Percentiles rank a stretch among this genome's conserved stretches.
These are phyloP conservation scores for Thalpophila matura DNA, from an alignment of 2,888 invertebrate species.

Conservation along the genomic window DNA sequence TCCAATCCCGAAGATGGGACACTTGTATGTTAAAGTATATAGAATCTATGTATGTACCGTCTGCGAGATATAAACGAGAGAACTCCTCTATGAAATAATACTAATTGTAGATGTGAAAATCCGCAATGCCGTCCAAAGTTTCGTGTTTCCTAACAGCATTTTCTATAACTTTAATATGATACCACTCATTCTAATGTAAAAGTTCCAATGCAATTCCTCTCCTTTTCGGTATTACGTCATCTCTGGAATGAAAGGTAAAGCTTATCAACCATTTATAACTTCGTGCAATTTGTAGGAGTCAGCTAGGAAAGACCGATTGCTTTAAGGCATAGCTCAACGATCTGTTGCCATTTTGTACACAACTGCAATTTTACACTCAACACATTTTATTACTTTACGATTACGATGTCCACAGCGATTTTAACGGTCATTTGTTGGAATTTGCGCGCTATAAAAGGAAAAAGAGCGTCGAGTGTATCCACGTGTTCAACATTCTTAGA, in stretches of 20 bases:
- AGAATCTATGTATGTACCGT: constrained; percentile 41
- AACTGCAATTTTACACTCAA: constrained; percentile 44
- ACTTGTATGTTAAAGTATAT: constrained; percentile 58
- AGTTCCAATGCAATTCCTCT: neutral
- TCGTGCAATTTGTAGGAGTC: constrained; percentile 13
- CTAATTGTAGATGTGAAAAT: constrained; percentile 36
- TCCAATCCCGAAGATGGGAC: constrained; percentile 64
- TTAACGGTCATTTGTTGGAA: constrained; percentile 38
- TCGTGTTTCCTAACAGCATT: constrained; percentile 26
- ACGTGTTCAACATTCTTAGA: constrained; percentile 26
- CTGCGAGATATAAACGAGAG: constrained; percentile 28
- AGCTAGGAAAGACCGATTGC: constrained; percentile 30
- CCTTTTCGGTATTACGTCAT: neutral
- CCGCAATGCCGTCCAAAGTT: constrained; percentile 40
- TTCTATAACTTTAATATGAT: constrained; percentile 23
- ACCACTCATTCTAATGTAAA: neutral
- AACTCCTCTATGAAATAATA: constrained; percentile 17
- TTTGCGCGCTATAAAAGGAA: constrained; percentile 38
- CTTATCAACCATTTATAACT: constrained; percentile 8
- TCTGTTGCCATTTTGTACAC: constrained; percentile 31
- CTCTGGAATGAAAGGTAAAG: constrained; percentile 8
- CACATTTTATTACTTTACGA: constrained; percentile 40
- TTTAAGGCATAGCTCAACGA: constrained; percentile 31
- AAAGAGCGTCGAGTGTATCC: constrained; percentile 6
- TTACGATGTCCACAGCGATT: constrained; percentile 25